Conservation (phyloP, 2,113 vertebrate species). For the Larimichthys crocea region DNA sequence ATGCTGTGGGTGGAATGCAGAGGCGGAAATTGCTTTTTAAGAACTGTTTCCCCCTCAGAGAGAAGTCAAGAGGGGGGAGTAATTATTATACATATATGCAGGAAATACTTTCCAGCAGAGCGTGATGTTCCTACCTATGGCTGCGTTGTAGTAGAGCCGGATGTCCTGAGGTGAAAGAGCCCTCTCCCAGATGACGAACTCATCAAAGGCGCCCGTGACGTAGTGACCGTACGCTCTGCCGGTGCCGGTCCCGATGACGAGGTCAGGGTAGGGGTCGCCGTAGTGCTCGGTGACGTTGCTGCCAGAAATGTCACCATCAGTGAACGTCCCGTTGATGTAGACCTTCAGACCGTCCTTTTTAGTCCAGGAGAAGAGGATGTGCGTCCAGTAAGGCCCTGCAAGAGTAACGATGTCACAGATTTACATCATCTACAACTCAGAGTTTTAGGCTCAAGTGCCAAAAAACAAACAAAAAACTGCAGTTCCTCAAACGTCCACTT, state of each 20-base stretch:
- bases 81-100: conserved; percentile 38
- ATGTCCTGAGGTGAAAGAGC: conserved; percentile 88
- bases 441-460: too few relatives aligned
- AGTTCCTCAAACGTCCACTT: too few relatives aligned
- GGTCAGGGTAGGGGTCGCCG: conserved; percentile 80
- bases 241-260: conserved; percentile 85
- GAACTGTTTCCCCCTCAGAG: conserved; percentile 33
- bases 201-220: conserved; percentile 90
- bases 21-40: conserved; percentile 68
- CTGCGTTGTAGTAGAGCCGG: conserved; percentile 90
- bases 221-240: conserved; percentile 71
- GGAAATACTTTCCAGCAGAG: conserved; percentile 29
- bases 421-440: too few relatives aligned
- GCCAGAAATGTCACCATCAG: conserved; percentile 80
- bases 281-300: conserved; percentile 87
- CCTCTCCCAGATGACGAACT: conserved; percentile 96
- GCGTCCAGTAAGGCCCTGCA: conserved; percentile 93
- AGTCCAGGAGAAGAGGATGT: conserved; percentile 95
- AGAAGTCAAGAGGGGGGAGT: conserved; percentile 28
- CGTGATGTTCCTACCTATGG: conserved; percentile 84
- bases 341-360: conserved; percentile 90
- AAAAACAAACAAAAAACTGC: too few relatives aligned
- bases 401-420: background rate
- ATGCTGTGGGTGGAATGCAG: conserved; percentile 49
- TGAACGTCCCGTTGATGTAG: conserved; percentile 92